Evolutionary conservation across 2,113 vertebrate species (phyloP).

Genomic region (Callorhinus ursinus): DNA sequence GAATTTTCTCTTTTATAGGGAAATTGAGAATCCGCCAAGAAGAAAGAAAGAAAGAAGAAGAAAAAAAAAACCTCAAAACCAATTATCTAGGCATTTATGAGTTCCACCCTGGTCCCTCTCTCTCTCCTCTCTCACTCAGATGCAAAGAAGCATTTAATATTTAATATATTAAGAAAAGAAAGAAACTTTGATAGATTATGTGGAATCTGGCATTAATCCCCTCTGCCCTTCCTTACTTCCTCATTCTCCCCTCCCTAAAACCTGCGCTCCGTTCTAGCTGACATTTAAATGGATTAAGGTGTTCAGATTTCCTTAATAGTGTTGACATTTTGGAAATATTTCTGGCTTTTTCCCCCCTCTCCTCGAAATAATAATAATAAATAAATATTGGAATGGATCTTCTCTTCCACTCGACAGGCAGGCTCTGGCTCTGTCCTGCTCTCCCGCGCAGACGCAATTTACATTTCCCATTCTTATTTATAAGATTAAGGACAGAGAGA

Average conservation of each 20-base stretch:
- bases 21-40: conserved; percentile 96
- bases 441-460: not conserved
- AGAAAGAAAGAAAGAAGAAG: conserved; percentile 82
- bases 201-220: conserved; percentile 74
- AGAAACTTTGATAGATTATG: conserved; percentile 83
- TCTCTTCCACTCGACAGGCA: not conserved
- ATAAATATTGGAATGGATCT: conserved; percentile 67
- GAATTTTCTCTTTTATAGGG: conserved; percentile 97
- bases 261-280: conserved; percentile 55
- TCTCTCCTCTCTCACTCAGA: conserved; percentile 77
- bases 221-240: conserved; percentile 61
- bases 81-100: conserved; percentile 85
- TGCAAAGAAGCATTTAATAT: conserved; percentile 85
- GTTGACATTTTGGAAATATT: conserved; percentile 82
- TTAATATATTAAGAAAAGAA: conserved; percentile 84
- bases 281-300: conserved; percentile 82
- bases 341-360: conserved; percentile 50
- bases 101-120: conserved; percentile 78
- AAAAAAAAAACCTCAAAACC: conserved; percentile 79
- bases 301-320: conserved; percentile 78
- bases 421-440: not conserved
- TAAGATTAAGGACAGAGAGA: conserved; percentile 53
- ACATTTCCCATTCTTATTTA: conserved; percentile 58
- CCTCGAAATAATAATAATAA: conserved; percentile 78
- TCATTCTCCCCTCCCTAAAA: conserved; percentile 29